phyloP scores from a whole-genome alignment of 2,797 vertebrate species.

The Podarcis lilfordi region DNA sequence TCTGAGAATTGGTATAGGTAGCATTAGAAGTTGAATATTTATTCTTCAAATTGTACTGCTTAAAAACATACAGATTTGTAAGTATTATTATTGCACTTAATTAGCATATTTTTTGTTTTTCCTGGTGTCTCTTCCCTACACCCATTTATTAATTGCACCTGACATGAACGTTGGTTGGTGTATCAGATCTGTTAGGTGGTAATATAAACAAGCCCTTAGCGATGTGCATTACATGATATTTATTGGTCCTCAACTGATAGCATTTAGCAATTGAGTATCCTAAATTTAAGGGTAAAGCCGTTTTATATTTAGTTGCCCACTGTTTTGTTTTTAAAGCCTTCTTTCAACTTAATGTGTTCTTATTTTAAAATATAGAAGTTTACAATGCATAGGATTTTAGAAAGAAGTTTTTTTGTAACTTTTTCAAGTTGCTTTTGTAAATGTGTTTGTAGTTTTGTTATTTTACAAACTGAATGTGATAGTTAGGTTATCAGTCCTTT shows the following conservation, averaged over 20 bases:
- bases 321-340: conserved; percentile 17
- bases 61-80: background rate
- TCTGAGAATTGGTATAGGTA: background rate
- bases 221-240: conserved; percentile 28
- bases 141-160: background rate
- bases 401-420: conserved; percentile 40
- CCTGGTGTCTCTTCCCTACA: background rate
- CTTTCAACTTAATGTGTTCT: conserved; percentile 9
- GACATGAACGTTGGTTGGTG: background rate
- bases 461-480: background rate
- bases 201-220: conserved; percentile 5
- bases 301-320: conserved; percentile 3
- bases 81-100: background rate
- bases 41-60: conserved; percentile 27
- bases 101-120: background rate
- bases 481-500: background rate
- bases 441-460: background rate
- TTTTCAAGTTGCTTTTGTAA: conserved; percentile 24
- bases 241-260: conserved; percentile 26
- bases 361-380: background rate
- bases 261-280: conserved; percentile 12
- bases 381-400: conserved; percentile 40
- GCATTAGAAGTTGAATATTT: conserved; percentile 5
- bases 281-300: conserved; percentile 37
- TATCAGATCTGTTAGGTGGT: background rate